Evolutionary conservation across 1,140 invertebrate genomes (phyloP).

Genomic region (Formica selysi): DNA sequence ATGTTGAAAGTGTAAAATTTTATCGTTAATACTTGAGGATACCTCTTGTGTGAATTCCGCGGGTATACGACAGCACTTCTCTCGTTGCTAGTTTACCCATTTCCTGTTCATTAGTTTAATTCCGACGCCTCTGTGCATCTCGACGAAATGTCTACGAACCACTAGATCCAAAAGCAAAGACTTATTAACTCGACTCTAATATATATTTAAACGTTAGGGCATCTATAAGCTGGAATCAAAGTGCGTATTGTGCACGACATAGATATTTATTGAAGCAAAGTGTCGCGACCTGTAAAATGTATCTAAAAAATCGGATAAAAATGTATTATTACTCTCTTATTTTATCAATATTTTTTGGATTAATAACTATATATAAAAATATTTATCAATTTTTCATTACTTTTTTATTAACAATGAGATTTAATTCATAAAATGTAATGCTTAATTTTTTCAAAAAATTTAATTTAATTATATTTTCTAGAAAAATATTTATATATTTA

Average conservation of each 20-base stretch:
- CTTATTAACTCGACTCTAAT: constrained; percentile 51
- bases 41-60: constrained; percentile 41
- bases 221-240: constrained; percentile 64
- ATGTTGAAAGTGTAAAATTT: constrained; percentile 77
- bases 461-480: constrained; percentile 15
- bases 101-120: constrained; percentile 47
- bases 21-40: constrained; percentile 73
- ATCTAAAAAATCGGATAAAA: neutral
- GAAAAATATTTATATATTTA: neutral
- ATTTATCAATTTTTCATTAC: neutral
- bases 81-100: constrained; percentile 62
- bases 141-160: constrained; percentile 28
- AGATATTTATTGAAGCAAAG: constrained; percentile 27
- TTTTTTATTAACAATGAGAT: constrained; percentile 1
- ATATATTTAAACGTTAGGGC: constrained; percentile 40
- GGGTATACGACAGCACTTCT: constrained; percentile 45
- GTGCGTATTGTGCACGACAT: constrained; percentile 24
- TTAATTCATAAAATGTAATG: neutral
- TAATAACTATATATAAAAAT: neutral
- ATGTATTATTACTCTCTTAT: neutral
- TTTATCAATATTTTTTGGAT: neutral
- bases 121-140: constrained; percentile 33
- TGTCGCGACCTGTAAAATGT: constrained; percentile 21
- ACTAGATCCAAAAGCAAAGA: constrained; percentile 37
- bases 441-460: constrained; percentile 1